Percentiles rank a stretch among this genome's conserved stretches.
Evolutionary conservation across 2,797 vertebrate species (phyloP).

Genomic region (Okamejei kenojei): DNA sequence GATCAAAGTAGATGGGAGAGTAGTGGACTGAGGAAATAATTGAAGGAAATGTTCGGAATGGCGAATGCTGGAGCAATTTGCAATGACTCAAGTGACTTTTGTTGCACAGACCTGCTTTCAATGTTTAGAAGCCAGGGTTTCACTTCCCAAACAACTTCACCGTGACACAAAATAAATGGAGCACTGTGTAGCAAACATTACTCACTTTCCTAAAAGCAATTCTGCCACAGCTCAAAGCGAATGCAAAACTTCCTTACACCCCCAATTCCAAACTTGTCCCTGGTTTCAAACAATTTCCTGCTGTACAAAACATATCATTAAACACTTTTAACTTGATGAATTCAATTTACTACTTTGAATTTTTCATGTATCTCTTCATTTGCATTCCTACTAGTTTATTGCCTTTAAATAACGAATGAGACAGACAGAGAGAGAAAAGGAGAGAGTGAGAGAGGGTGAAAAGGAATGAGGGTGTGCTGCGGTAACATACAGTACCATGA

Average conservation of each 20-base stretch:
- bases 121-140: background rate
- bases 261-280: background rate
- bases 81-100: background rate
- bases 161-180: background rate
- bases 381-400: background rate
- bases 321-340: background rate
- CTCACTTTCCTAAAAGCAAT: background rate
- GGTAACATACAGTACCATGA: constrained; percentile 97
- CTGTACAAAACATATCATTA: no score
- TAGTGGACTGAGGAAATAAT: background rate
- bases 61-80: background rate
- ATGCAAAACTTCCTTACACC: no score
- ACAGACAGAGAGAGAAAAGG: constrained; percentile 57
- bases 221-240: background rate
- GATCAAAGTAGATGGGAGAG: no score
- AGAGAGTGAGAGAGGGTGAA: constrained; percentile 59
- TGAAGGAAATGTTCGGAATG: no score
- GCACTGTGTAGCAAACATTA: background rate
- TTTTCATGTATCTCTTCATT: no score
- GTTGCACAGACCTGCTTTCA: background rate
- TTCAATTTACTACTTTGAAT: background rate
- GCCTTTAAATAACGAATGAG: constrained; percentile 41
- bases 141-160: background rate
- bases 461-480: constrained; percentile 89
- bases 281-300: background rate